These are phyloP conservation scores for Circaetus cinerascens DNA, from an alignment of 2,113 vertebrate species.

Conservation along the genomic window DNA sequence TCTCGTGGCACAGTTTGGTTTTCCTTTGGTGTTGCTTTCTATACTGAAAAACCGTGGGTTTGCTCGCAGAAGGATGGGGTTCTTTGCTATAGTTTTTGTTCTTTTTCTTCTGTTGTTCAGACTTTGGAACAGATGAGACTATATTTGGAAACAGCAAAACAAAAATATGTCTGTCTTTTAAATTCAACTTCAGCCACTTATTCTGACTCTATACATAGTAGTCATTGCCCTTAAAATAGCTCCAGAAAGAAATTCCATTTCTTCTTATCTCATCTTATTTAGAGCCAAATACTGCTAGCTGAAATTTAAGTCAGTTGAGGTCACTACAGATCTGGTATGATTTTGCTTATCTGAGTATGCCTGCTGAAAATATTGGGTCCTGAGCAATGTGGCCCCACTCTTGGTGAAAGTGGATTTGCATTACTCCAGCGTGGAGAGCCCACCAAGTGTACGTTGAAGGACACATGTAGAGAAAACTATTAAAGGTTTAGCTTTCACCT, in stretches of 20 bases:
- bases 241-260: slow-evolving; percentile 44
- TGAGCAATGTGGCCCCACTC: background rate
- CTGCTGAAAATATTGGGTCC: background rate
- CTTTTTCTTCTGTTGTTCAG: background rate
- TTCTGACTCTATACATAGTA: slow-evolving; percentile 47
- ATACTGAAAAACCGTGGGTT: background rate
- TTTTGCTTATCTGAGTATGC: background rate
- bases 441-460: background rate
- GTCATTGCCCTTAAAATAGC: slow-evolving; percentile 38
- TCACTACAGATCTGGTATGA: background rate
- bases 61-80: background rate
- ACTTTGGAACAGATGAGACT: background rate
- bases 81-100: background rate
- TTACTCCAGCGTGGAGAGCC: background rate
- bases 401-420: background rate
- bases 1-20: background rate
- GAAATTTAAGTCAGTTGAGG: slow-evolving; percentile 5
- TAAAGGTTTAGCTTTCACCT: background rate
- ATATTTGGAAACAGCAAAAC: slow-evolving; percentile 32
- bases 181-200: slow-evolving; percentile 24
- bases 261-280: slow-evolving; percentile 28
- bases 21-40: background rate
- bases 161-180: slow-evolving; percentile 38
- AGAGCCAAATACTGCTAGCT: background rate
- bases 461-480: background rate